These are phyloP conservation scores for Euplexia lucipara DNA, from an alignment of 2,888 invertebrate species.

Conservation along the genomic window DNA sequence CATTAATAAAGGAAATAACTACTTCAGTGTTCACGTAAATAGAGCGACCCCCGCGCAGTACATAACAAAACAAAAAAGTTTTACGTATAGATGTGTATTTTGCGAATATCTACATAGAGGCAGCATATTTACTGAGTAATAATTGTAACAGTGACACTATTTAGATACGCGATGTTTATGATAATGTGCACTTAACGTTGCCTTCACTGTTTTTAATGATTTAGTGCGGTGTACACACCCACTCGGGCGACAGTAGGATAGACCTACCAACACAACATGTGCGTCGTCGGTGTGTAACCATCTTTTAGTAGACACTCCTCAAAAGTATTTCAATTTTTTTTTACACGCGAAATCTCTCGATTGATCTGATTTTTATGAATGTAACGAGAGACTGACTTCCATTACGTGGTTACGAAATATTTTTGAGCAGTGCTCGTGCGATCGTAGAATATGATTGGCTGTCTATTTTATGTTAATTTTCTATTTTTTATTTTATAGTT, in stretches of 20 bases:
- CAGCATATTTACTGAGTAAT: conserved; percentile 85
- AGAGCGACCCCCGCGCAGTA: conserved; percentile 68
- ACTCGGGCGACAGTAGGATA: neutral
- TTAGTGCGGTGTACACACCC: conserved; percentile 34
- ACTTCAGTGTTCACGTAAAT: conserved; percentile 54
- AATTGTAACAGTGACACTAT: conserved; percentile 73
- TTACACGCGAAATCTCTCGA: conserved; percentile 70
- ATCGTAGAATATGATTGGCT: conserved; percentile 76
- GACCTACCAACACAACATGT: neutral
- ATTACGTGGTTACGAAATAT: conserved; percentile 62
- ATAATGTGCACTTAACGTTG: conserved; percentile 79
- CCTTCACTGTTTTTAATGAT: conserved; percentile 75
- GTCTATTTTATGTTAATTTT: conserved; percentile 73
- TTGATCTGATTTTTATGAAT: conserved; percentile 70
- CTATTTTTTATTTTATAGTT: conserved; percentile 70
- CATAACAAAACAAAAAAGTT: conserved; percentile 72
- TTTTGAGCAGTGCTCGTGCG: conserved; percentile 68
- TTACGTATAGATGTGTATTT: conserved; percentile 86
- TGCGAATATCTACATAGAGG: conserved; percentile 89
- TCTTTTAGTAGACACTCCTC: conserved; percentile 65
- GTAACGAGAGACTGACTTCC: conserved; percentile 69
- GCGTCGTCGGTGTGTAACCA: conserved; percentile 40
- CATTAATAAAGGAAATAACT: conserved; percentile 57
- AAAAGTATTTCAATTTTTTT: conserved; percentile 65
- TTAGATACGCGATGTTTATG: conserved; percentile 77